Evolutionary conservation across 1,140 invertebrate genomes (phyloP).

Genomic region (Odontomachus brunneus): DNA sequence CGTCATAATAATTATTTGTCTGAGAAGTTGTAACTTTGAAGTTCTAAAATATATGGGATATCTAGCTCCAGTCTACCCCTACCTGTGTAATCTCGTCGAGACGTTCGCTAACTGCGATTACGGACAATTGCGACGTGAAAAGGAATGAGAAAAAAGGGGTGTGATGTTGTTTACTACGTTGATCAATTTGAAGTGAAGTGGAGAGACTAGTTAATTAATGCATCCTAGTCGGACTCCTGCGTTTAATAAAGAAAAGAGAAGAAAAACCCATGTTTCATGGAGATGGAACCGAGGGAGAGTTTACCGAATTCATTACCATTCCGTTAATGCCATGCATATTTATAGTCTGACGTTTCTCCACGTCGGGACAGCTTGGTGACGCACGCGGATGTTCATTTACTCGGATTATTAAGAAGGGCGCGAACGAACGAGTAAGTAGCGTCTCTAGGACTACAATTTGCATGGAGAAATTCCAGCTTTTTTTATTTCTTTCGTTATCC

Average conservation of each 20-base stretch:
- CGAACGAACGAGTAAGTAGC: slow-evolving; percentile 59
- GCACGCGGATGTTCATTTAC: slow-evolving; percentile 55
- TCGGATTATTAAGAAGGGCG: slow-evolving; percentile 47
- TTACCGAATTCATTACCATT: slow-evolving; percentile 76
- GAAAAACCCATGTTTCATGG: slow-evolving; percentile 38
- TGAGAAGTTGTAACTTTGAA: too few relatives aligned
- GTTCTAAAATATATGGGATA: too few relatives aligned
- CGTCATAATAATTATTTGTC: too few relatives aligned
- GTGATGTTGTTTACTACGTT: slow-evolving; percentile 52
- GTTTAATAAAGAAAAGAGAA: slow-evolving; percentile 59
- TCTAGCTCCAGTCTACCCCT: too few relatives aligned
- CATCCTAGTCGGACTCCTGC: slow-evolving; percentile 45
- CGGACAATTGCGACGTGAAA: slow-evolving; percentile 35
- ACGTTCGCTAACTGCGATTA: slow-evolving; percentile 28
- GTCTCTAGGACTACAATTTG: slow-evolving; percentile 73
- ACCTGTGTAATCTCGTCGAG: slow-evolving; percentile 1
- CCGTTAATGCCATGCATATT: slow-evolving; percentile 79
- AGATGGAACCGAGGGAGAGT: slow-evolving; percentile 65
- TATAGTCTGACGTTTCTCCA: slow-evolving; percentile 74
- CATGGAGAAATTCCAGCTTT: slow-evolving; percentile 61
- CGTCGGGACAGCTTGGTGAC: slow-evolving; percentile 40
- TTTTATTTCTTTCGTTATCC: background rate
- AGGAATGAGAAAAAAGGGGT: background rate
- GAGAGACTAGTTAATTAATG: slow-evolving; percentile 59
- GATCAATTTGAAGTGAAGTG: slow-evolving; percentile 53